Conservation (phyloP, 2,797 vertebrate species). For the Australoheros facetus region DNA sequence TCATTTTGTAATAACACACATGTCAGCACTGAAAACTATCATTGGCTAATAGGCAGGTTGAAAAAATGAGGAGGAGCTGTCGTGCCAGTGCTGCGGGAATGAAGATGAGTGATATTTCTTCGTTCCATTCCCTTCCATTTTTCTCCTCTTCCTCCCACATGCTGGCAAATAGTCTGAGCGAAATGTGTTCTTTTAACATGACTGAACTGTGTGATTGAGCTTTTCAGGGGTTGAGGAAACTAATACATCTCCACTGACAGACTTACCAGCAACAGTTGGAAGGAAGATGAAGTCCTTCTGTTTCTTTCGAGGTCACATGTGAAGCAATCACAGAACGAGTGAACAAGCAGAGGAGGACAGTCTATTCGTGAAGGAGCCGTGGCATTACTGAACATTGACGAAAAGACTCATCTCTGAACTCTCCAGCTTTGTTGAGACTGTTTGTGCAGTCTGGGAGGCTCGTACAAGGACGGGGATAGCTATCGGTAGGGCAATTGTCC, state of each 20-base stretch:
- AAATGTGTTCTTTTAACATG: not conserved
- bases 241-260: not conserved
- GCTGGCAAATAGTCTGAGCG: not conserved
- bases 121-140: not conserved
- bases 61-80: not conserved
- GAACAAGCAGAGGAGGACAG: not conserved
- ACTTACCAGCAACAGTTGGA: not conserved
- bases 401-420: not conserved
- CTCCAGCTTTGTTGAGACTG: not conserved
- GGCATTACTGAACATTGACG: not conserved
- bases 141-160: not conserved
- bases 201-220: not conserved
- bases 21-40: not conserved
- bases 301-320: not conserved
- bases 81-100: not conserved
- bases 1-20: not conserved
- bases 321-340: not conserved
- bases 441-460: not conserved
- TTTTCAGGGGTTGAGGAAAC: not conserved
- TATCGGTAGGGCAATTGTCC: slow-evolving; percentile 19
- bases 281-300: not conserved
- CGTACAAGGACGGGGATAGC: not conserved
- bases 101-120: not conserved
- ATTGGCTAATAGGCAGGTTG: not conserved
- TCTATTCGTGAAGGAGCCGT: not conserved